Evolutionary conservation across 2,113 vertebrate genomes (phyloP), one percentile per base, ranked within the genome.

Genomic region (Nycticryphes semicollaris): DNA sequence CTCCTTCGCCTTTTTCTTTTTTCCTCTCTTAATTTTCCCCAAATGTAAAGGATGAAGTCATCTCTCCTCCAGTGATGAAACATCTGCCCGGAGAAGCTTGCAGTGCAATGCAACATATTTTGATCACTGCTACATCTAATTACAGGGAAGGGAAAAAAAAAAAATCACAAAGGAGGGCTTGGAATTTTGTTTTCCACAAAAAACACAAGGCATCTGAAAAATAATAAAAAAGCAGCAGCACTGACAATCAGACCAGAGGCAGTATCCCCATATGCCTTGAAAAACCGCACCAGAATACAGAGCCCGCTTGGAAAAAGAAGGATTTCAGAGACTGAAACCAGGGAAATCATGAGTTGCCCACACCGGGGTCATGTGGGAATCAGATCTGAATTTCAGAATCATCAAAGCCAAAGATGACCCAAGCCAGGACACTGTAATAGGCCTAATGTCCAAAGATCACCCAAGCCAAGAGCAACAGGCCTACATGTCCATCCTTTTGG

Each of bases 61-160:
- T 92, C 94, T 93, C 89, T 88, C 88, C 96, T 93, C 88, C 21
- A 24, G 94, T 96, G 93, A 92, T 94, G 92, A 93, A 96, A 96
- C 90, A 96, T 93, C 94, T 96, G 95, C 89, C 95, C 93, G 85
- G 67, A 96, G 90, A 95, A 86, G 85, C 86, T 94, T 90, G 84
- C 86, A 87, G 86, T 92, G 91, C 95, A 93, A 79, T 81, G 82
- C 82, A 97, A 96, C 84, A 22, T 89, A 94, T 95, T 95, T 86
- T 95, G 89, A 93, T 97, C 95, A 93, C 86, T 84, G 85, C 87
- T 91, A 90, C 86, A 76, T 94, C 88, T 96, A 97, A 95, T 97
- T 95, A 94, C 88, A 94, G 86, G 75, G 68, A 72, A 77, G 27
- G 39, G 39, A 90, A 57, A 80, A 94, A 94, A 92, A 57, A 80